phyloP scores from a whole-genome alignment of 2,113 vertebrate species.

The Zosterops lateralis region DNA sequence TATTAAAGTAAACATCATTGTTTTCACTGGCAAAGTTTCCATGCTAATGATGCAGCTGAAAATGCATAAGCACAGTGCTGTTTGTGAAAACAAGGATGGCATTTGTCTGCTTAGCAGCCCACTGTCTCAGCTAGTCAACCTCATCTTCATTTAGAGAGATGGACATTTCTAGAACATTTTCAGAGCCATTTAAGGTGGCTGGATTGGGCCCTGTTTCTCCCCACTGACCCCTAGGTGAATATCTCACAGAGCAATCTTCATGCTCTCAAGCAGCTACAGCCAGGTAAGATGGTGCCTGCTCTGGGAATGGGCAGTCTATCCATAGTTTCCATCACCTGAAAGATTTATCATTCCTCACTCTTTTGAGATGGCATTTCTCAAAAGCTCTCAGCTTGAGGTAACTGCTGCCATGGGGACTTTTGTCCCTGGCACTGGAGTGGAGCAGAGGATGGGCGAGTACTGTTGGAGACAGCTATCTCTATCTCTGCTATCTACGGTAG shows the following conservation, averaged over 20 bases:
- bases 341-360: not conserved
- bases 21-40: not conserved
- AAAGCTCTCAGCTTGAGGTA: not conserved
- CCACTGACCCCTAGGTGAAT: not conserved
- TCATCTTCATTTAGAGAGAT: not conserved
- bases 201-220: not conserved
- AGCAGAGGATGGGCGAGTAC: not conserved
- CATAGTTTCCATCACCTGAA: not conserved
- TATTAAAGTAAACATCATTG: not conserved
- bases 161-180: rapidly evolving
- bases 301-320: not conserved
- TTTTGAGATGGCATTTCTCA: not conserved
- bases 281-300: not conserved
- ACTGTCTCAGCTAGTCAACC: not conserved
- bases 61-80: not conserved
- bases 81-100: not conserved
- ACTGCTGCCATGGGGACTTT: not conserved
- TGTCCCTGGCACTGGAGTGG: not conserved
- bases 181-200: not conserved
- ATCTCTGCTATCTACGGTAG: not conserved
- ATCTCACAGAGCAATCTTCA: not conserved
- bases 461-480: not conserved
- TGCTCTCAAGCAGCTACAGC: not conserved
- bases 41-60: not conserved
- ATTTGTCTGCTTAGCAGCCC: not conserved